A percentile compares a stretch with the other conserved stretches of the same genome.
Conservation (phyloP, 1,140 invertebrate genomes). For the Aphis craccivora region DNA sequence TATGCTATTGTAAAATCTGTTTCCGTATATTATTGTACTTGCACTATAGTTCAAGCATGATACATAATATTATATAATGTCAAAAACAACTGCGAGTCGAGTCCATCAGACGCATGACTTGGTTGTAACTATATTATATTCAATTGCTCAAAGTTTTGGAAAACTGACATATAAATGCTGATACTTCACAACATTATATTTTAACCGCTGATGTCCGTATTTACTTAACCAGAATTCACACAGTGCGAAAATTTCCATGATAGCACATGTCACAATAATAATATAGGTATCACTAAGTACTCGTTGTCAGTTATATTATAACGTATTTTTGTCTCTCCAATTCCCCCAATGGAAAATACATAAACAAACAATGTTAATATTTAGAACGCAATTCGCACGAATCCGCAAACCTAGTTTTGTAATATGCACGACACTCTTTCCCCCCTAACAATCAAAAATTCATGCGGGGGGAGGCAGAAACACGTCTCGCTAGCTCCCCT, state of each 20-base stretch:
- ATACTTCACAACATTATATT: neutral
- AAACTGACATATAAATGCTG: neutral
- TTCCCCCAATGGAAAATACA: no score
- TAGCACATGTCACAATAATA: neutral
- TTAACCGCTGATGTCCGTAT: neutral
- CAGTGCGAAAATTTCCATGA: neutral
- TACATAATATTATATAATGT: neutral
- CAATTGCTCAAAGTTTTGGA: neutral
- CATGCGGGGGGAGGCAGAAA: no score
- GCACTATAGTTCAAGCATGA: neutral
- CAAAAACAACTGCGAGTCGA: neutral
- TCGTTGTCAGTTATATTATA: neutral
- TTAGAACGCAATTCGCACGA: no score
- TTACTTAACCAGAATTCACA: neutral
- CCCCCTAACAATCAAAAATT: no score
- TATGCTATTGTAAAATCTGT: neutral
- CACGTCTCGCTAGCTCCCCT: no score
- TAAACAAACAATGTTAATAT: no score
- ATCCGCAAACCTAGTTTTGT: no score
- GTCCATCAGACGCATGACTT: neutral
- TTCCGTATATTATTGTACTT: neutral
- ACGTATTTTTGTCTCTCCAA: no score
- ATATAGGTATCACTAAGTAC: neutral
- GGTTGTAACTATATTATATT: neutral
- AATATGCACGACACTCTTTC: no score